Evolutionary conservation across 2,888 invertebrate genomes (phyloP), one percentile per base, ranked within the genome.

Genomic region (Seira sanloemensis): DNA sequence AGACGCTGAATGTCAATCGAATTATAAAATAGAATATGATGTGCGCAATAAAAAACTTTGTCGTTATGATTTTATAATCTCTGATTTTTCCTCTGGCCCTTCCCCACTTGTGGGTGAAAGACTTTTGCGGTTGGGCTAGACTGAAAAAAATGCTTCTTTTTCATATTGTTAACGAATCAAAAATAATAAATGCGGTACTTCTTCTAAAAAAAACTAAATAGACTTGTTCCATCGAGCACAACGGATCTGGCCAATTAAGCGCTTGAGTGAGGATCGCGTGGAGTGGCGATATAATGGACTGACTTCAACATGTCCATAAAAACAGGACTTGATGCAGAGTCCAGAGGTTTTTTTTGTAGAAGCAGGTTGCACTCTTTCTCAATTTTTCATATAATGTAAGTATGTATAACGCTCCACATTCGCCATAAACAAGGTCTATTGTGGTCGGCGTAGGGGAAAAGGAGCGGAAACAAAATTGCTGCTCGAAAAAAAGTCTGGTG

Each of bases 221-320:
- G 58, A 74, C 68, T 50, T 50, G 2, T 50, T 16, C n/a, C 37
- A 37, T 12, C 4, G 37, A 69, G 58, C 62, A 81, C 75, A 81
- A 81, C 81, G 81, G 81, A 81, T 81, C 69, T 81, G 75, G 67
- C 71, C 81, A 81, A 81, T 81, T 81, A 81, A 81, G 75, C 65
- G 71, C 71, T 54, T 81, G 81, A 68, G 54, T 58, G 74, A 46
- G 81, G 19, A 23, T 12, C 21, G 37, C 46, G 50, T 50, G 50
- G n/a, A 50, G 16, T 12, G 50, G 50, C 12, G 50, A 50, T 50
- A 50, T 50, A 50, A 50, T 50, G 50, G 50, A n/a, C 5, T 2
- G 50, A 50, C n/a, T 50, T 50, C 50, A 50, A 18, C 50, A 50
- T 50, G 16, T 2, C 16, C 2, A 12, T 1, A 50, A 50, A 37